Conservation (phyloP, 2,113 vertebrate genomes). For the Neopipo cinnamomea region DNA sequence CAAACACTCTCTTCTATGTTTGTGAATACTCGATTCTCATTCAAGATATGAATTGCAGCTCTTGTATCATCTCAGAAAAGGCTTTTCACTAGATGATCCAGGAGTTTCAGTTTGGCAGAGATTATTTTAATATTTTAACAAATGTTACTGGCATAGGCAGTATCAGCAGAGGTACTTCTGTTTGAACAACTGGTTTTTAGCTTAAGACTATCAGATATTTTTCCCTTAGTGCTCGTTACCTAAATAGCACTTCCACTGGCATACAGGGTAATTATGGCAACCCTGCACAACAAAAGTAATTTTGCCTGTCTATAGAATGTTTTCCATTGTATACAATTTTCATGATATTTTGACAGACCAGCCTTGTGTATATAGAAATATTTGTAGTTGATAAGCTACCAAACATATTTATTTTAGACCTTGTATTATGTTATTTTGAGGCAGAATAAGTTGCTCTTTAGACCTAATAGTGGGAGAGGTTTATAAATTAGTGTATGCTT, state of each 20-base stretch:
- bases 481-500: slow-evolving; percentile 35
- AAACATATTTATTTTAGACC: slow-evolving; percentile 56
- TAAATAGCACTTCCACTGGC: background rate
- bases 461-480: background rate
- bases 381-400: slow-evolving; percentile 64
- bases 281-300: slow-evolving; percentile 10
- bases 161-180: background rate
- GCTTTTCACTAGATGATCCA: background rate
- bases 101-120: background rate
- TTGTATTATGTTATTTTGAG: slow-evolving; percentile 57
- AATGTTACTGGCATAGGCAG: background rate
- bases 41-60: background rate
- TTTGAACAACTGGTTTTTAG: background rate
- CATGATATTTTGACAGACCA: slow-evolving; percentile 56
- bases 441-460: slow-evolving; percentile 42
- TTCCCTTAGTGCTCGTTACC: background rate
- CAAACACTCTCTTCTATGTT: background rate
- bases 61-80: background rate
- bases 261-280: slow-evolving; percentile 20
- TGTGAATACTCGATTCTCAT: background rate
- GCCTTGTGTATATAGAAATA: slow-evolving; percentile 61
- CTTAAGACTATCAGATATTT: background rate
- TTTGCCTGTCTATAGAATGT: slow-evolving; percentile 38
- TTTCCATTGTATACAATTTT: slow-evolving; percentile 41
- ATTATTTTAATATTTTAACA: background rate